Evolutionary conservation across 1,140 invertebrate species (phyloP).

Genomic region (Trichoplusia ni): DNA sequence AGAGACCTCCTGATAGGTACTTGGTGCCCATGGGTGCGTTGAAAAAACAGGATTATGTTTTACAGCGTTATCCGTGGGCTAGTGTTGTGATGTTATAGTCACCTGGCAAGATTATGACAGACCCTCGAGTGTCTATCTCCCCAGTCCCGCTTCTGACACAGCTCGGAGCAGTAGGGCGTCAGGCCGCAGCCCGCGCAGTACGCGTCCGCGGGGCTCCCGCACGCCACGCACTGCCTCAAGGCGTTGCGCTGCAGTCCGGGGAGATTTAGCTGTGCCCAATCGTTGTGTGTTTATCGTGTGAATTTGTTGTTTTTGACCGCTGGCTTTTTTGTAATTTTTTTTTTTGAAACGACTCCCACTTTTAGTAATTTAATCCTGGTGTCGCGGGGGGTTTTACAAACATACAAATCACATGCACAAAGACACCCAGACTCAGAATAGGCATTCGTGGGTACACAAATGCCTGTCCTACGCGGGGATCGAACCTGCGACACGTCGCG

Average conservation of each 20-base stretch:
- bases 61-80: no score
- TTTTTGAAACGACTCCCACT: no score
- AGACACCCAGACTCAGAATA: no score
- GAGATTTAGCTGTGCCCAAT: conserved; percentile 50
- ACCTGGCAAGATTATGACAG: conserved; percentile 60
- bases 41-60: no score
- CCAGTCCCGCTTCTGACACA: conserved; percentile 85
- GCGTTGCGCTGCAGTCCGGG: conserved; percentile 70
- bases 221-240: conserved; percentile 88
- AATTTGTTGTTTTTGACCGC: neutral
- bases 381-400: no score
- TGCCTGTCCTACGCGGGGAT: no score
- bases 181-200: conserved; percentile 77
- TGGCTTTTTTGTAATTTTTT: neutral
- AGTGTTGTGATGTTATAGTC: neutral
- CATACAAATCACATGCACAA: no score
- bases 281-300: conserved; percentile 15
- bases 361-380: no score
- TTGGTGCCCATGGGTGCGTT: no score
- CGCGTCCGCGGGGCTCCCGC: conserved; percentile 85
- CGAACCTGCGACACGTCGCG: no score
- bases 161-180: conserved; percentile 61
- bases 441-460: no score
- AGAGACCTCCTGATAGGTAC: no score
- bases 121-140: conserved; percentile 85